Conservation (phyloP, 1,140 invertebrate genomes). For the Brachionus sp. region DNA sequence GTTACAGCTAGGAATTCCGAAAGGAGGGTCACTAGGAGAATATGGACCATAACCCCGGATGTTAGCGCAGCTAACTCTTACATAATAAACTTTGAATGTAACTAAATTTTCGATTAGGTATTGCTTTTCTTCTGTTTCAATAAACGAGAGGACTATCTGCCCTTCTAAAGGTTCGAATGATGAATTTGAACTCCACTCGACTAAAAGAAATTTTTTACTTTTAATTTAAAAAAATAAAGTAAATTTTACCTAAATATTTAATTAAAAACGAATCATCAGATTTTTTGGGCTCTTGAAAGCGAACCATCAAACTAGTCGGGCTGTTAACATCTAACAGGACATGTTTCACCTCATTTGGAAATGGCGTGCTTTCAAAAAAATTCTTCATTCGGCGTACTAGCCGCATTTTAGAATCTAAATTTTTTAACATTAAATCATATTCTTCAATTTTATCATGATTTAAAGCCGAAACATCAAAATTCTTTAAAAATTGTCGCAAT, state of each 20-base stretch:
- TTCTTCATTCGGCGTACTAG: conserved; percentile 71
- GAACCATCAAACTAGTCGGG: conserved; percentile 70
- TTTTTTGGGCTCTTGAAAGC: conserved; percentile 69
- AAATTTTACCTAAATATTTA: conserved; percentile 75
- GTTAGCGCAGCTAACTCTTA: conserved; percentile 75
- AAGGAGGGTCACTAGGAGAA: conserved; percentile 70
- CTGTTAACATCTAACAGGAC: conserved; percentile 78
- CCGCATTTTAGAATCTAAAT: conserved; percentile 79
- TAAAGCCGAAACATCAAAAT: background rate
- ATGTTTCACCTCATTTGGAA: conserved; percentile 72
- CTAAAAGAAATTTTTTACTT: conserved; percentile 53
- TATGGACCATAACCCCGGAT: conserved; percentile 82
- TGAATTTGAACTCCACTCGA: conserved; percentile 71
- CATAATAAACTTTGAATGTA: conserved; percentile 78
- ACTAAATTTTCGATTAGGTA: conserved; percentile 69
- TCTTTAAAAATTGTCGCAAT: background rate
- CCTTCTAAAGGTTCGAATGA: conserved; percentile 75
- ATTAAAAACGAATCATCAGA: conserved; percentile 73
- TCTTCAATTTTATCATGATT: conserved; percentile 52
- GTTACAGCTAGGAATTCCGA: conserved; percentile 83
- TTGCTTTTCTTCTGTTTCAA: conserved; percentile 36
- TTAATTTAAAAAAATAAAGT: background rate
- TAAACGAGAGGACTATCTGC: conserved; percentile 59
- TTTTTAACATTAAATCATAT: conserved; percentile 74
- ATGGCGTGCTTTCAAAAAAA: conserved; percentile 68